Conservation (phyloP, 1,140 invertebrate species). For the Aradophagus sp. region DNA sequence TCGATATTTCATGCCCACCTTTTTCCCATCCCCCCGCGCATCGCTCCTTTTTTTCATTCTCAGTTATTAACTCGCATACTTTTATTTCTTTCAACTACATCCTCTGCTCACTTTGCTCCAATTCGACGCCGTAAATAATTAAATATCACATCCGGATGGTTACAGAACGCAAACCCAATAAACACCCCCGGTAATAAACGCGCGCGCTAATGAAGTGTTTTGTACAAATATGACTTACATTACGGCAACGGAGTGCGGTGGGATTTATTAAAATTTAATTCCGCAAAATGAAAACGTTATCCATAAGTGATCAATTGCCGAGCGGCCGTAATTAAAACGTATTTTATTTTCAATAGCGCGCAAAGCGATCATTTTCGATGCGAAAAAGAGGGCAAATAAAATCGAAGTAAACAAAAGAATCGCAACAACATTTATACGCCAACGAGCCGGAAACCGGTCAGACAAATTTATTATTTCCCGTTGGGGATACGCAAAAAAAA, state of each 20-base stretch:
- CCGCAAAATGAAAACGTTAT: constrained; percentile 35
- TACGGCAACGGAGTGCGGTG: no score
- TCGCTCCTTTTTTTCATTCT: no score
- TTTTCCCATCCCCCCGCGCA: not conserved
- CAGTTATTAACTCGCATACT: no score
- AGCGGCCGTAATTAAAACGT: constrained; percentile 45
- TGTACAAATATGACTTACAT: no score
- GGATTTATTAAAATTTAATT: constrained; percentile 51
- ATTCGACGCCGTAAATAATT: constrained; percentile 20
- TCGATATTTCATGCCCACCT: constrained; percentile 11
- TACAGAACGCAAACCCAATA: no score
- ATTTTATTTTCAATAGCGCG: constrained; percentile 36
- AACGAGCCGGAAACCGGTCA: constrained; percentile 41
- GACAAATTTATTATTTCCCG: constrained; percentile 42
- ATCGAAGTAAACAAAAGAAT: constrained; percentile 37
- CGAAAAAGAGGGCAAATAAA: no score
- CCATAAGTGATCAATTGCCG: constrained; percentile 34
- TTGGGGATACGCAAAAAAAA: no score
- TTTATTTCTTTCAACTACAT: no score
- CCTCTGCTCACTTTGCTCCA: not conserved
- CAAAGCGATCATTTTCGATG: constrained; percentile 29
- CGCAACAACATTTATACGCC: constrained; percentile 42
- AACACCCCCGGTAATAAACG: no score
- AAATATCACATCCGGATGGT: no score
- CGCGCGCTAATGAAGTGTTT: no score